phyloP scores from a whole-genome alignment of 2,888 invertebrate genomes.

The Epinotia nisella region DNA sequence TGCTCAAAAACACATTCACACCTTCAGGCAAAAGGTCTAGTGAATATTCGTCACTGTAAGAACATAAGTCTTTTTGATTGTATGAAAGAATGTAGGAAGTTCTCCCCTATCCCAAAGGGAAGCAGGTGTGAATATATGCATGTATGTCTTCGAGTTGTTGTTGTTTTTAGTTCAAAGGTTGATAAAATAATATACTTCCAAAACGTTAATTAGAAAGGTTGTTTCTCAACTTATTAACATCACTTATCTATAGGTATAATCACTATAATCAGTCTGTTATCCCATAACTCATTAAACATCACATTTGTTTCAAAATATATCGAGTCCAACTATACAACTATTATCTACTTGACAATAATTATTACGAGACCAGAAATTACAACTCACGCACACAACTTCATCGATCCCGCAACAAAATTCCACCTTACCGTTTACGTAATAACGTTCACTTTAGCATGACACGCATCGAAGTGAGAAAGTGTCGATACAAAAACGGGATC shows the following conservation, averaged over 20 bases:
- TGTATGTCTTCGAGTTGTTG: conserved; percentile 3
- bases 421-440: not conserved
- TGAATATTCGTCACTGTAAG: not conserved
- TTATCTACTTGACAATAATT: conserved; percentile 42
- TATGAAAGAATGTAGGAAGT: not conserved
- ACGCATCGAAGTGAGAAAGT: not conserved
- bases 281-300: not conserved
- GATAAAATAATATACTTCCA: not conserved
- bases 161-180: not conserved
- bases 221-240: not conserved
- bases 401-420: not conserved
- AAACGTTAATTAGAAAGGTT: not conserved
- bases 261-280: no score
- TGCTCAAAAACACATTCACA: not conserved
- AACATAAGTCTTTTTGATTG: not conserved
- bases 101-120: conserved; percentile 5
- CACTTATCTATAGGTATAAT: no score
- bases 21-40: not conserved
- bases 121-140: conserved; percentile 13
- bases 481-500: conserved; percentile 50
- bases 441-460: not conserved
- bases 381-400: conserved; percentile 25
- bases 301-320: not conserved
- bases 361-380: conserved; percentile 31
- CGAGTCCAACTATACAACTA: conserved; percentile 31